phyloP scores from a whole-genome alignment of 2,888 invertebrate species.

The Biston betularia region DNA sequence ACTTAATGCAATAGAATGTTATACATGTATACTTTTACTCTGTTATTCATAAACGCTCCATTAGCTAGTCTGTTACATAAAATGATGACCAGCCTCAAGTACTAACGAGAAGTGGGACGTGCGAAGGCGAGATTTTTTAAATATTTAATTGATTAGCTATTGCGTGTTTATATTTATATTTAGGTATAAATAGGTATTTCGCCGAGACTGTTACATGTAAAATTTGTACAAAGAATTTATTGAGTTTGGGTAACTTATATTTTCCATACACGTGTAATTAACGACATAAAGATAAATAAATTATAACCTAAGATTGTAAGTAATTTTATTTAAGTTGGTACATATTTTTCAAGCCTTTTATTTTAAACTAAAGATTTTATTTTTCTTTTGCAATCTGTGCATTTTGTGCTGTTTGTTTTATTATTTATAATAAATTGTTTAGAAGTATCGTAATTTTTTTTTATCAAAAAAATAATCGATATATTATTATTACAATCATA shows the following conservation, averaged over 20 bases:
- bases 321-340: neutral
- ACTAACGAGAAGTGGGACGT: too few relatives aligned
- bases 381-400: neutral
- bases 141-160: too few relatives aligned
- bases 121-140: too few relatives aligned
- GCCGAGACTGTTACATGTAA: constrained; percentile 30
- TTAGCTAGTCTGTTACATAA: too few relatives aligned
- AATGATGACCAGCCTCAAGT: too few relatives aligned
- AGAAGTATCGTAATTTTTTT: neutral
- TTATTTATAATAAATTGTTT: constrained; percentile 17
- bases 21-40: too few relatives aligned
- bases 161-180: neutral
- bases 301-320: neutral
- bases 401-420: neutral
- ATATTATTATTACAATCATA: too few relatives aligned
- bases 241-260: neutral
- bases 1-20: too few relatives aligned
- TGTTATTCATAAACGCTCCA: too few relatives aligned
- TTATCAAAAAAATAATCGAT: too few relatives aligned
- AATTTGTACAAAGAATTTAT: constrained; percentile 15
- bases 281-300: neutral
- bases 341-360: neutral
- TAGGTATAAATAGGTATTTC: constrained; percentile 10
- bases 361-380: neutral
- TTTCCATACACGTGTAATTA: neutral